A percentile compares a stretch with the other conserved stretches of the same genome.
These are phyloP conservation scores for Conger conger DNA, from an alignment of 2,113 vertebrate species.

Conservation along the genomic window DNA sequence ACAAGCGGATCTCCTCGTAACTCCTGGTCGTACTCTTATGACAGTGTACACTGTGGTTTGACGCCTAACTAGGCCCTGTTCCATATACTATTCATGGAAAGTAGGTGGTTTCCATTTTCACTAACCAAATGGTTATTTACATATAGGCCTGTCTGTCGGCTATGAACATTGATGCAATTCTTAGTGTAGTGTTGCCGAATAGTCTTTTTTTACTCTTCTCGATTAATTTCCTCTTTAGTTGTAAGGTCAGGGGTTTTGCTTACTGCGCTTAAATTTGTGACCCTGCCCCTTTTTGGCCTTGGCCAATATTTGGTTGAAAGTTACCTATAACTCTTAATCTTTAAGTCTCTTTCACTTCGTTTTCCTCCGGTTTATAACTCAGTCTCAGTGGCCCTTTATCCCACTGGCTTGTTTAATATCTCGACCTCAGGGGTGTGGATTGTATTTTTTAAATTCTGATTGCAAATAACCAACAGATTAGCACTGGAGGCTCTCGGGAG, in stretches of 20 bases:
- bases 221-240: background rate
- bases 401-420: constrained; percentile 43
- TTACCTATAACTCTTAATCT: constrained; percentile 46
- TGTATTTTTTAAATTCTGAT: constrained; percentile 58
- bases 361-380: constrained; percentile 40
- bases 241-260: background rate
- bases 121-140: background rate
- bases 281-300: background rate
- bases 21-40: background rate
- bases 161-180: background rate
- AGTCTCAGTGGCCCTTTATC: constrained; percentile 34
- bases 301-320: background rate
- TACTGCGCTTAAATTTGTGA: background rate
- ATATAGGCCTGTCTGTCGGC: background rate
- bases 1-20: background rate
- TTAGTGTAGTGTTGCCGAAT: background rate
- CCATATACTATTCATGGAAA: background rate
- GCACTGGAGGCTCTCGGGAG: constrained; percentile 65
- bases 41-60: background rate
- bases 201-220: background rate
- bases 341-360: constrained; percentile 45
- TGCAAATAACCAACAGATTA: constrained; percentile 72
- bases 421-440: constrained; percentile 48
- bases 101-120: background rate
- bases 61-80: background rate